Base-by-base conservation (phyloP, 2,797 vertebrate species). In the Enteromius radiatus region DNA sequence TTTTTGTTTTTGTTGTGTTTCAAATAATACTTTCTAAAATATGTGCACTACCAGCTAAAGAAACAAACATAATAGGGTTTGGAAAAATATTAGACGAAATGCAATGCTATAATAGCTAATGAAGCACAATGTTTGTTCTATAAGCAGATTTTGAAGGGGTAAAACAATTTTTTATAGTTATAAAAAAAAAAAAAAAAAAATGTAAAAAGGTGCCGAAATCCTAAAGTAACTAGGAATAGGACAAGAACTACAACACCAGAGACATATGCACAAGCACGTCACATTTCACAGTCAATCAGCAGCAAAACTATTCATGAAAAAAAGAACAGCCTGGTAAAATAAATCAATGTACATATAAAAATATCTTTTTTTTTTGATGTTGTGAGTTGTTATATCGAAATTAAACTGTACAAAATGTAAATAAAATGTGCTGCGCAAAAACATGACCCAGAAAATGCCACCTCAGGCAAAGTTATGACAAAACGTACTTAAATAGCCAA, bases 321-420 rank as follows among this genome's bases (percentile, higher is more conserved):
- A 43, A 81, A 61, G 3, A 73, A 64, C 36, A 54, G 67, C 49
- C 49, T 63, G 69, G 36, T 73, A 64, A 83, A 84, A 83, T 84
- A 85, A 83, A 78, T 70, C 41, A 59, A 76, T 36, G 33, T 59
- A 67, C 71, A 78, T 83, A 76, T 75, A 80, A 84, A 78, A 88
- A 65, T 84, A 78, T 36, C 43, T 43, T 45, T 83, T n/a, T 56
- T 43, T 63, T 43, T 63, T 10, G 45, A 82, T 84, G 49, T 28
- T 71, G 81, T 38, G 49, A 73, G 70, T 36, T 12, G 78, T 69
- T 80, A 38, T 71, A 76, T 63, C n/a, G 49, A 63, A 84, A 84
- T 49, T 38, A 76, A 85, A 85, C 28, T 73, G 59, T 83, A 77
- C 69, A 86, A 56, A 49, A 74, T 49, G 12, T 78, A 79, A 76